Percentiles rank a stretch among this genome's conserved stretches.
Evolutionary conservation across 2,113 vertebrate genomes (phyloP).

Genomic region (Forbesichthys agassizii): DNA sequence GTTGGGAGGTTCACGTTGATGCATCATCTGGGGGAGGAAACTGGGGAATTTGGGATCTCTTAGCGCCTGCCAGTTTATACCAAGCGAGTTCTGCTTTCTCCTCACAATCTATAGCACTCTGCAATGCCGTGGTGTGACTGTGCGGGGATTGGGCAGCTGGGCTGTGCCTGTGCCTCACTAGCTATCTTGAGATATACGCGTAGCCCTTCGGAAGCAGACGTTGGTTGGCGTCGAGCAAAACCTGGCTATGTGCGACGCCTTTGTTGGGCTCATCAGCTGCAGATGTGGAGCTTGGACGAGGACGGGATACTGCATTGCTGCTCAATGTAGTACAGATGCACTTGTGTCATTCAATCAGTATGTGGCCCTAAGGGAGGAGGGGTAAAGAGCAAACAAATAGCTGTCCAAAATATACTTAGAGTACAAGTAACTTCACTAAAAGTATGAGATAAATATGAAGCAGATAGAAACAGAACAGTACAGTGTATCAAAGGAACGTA

Average conservation of each 20-base stretch:
- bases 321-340: conserved; percentile 73
- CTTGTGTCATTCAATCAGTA: conserved; percentile 71
- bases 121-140: conserved; percentile 11
- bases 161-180: conserved; percentile 20
- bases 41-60: conserved; percentile 27
- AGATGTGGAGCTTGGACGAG: conserved; percentile 68
- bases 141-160: no score
- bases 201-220: conserved; percentile 28
- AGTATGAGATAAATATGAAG: not conserved
- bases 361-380: conserved; percentile 53
- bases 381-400: conserved; percentile 61
- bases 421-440: not conserved
- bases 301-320: conserved; percentile 54
- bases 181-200: conserved; percentile 21
- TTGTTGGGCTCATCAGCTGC: conserved; percentile 71
- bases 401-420: conserved; percentile 35
- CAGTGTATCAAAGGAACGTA: no score
- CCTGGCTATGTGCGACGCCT: conserved; percentile 50
- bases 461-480: no score
- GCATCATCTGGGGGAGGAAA: conserved; percentile 54
- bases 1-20: conserved; percentile 49
- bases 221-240: conserved; percentile 39
- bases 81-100: not conserved
- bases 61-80: conserved; percentile 26
- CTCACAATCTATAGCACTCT: conserved; percentile 27